Percentiles rank a stretch among this genome's conserved stretches.
Conservation (phyloP, 2,797 vertebrate genomes). For the Aulostomus chinensis region DNA sequence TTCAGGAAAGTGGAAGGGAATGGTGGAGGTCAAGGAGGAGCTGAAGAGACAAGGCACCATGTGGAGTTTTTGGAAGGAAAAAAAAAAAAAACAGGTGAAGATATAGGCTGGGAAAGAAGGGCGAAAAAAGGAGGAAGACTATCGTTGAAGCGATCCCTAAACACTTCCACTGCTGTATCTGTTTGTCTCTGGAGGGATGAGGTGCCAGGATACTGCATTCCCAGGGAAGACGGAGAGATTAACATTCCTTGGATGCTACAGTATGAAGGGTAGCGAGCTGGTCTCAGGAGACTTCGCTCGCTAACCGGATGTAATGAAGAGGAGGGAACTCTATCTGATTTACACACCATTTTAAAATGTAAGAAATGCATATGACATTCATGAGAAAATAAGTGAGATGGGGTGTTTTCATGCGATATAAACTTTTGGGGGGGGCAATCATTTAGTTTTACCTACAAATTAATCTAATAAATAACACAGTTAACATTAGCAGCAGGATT, state of each 20-base stretch:
- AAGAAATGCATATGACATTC: slow-evolving; percentile 15
- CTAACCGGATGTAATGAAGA: slow-evolving; percentile 46
- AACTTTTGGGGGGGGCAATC: no score
- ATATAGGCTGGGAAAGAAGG: slow-evolving; percentile 13
- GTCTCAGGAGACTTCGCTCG: slow-evolving; percentile 24
- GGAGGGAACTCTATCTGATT: slow-evolving; percentile 22
- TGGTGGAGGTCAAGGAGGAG: slow-evolving; percentile 1
- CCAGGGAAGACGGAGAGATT: slow-evolving; percentile 59
- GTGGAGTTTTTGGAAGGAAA: not conserved
- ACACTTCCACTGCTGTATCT: slow-evolving; percentile 52
- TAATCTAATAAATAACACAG: no score
- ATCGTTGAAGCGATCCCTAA: slow-evolving; percentile 43
- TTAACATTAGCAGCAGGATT: no score
- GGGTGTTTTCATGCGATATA: no score
- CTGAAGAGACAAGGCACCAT: slow-evolving; percentile 36
- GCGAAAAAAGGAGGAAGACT: slow-evolving; percentile 28
- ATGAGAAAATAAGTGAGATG: slow-evolving; percentile 11
- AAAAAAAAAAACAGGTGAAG: slow-evolving; percentile 3
- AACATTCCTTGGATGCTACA: slow-evolving; percentile 68
- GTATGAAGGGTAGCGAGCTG: slow-evolving; percentile 26
- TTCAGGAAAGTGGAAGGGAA: slow-evolving; percentile 28
- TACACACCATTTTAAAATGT: slow-evolving; percentile 8
- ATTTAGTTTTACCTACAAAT: no score
- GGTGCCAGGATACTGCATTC: slow-evolving; percentile 50
- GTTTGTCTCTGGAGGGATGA: slow-evolving; percentile 47